phyloP scores from a whole-genome alignment of 2,888 invertebrate species.

The Cabera pusaria region DNA sequence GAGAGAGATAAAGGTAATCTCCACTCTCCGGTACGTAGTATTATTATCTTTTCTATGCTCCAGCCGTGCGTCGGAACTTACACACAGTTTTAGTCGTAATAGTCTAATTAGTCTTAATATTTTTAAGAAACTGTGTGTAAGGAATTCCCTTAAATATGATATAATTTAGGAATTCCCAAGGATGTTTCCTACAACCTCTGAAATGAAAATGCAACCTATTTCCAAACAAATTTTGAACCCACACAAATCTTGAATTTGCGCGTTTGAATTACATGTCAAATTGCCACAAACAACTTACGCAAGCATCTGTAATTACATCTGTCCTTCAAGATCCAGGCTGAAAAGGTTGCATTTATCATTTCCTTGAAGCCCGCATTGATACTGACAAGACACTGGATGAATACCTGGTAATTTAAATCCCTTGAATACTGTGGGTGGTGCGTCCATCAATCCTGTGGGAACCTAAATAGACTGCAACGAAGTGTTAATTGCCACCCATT shows the following conservation, averaged over 20 bases:
- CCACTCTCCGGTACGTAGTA: no score
- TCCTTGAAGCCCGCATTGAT: constrained; percentile 55
- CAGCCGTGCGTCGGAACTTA: no score
- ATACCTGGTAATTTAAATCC: constrained; percentile 66
- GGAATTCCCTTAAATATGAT: no score
- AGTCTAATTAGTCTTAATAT: no score
- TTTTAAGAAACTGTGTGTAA: no score
- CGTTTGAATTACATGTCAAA: constrained; percentile 4
- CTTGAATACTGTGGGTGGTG: constrained; percentile 57
- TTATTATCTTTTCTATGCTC: no score
- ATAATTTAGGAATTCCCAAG: no score
- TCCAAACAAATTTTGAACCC: background rate
- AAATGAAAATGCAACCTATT: no score
- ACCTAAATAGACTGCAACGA: constrained; percentile 36
- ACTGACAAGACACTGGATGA: constrained; percentile 56
- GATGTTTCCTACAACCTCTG: no score
- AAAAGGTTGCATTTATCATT: constrained; percentile 71
- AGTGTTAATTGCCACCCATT: constrained; percentile 56
- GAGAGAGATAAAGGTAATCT: no score
- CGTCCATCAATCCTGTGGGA: constrained; percentile 54
- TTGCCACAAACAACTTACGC: constrained; percentile 5
- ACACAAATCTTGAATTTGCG: background rate
- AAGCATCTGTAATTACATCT: constrained; percentile 50
- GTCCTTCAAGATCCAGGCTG: constrained; percentile 57
- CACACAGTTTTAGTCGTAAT: no score